Evolutionary conservation across 2,797 vertebrate genomes (phyloP), one percentile per base, ranked within the genome.

Genomic region (Vespertilio murinus): DNA sequence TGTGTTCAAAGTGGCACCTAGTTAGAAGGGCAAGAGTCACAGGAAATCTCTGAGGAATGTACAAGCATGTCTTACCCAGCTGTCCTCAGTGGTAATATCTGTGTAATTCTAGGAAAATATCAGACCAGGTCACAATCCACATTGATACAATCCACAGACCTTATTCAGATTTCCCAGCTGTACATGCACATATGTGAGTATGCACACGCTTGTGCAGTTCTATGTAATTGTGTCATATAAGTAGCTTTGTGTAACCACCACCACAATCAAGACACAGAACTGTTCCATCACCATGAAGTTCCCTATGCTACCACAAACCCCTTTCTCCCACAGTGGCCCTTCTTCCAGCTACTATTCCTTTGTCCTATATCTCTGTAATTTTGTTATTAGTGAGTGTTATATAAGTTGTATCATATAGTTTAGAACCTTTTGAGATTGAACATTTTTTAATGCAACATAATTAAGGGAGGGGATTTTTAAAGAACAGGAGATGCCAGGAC

Each of bases 391-490:
- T 23, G 89, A 80, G 77, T 84, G 20, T 77, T 77, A 42, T 5
- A 18, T 86, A 61, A 71, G 61, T 83, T 67, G 14, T 67, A 61
- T 54, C 71, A 47, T 38, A 56, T 5, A 7, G 18, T 33, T 17
- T 64, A 33, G 35, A 84, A 75, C 33, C 78, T 40, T 79, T 33
- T 61, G 91, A 90, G 61, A 67, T 9, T 64, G 69, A 61, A 35
- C 74, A 77, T 35, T 33, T 59, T 82, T 90, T 35, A 79, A 75
- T 56, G 83, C 67, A 81, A 69, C 35, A 47, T 67, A 82, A 74
- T 71, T 82, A 92, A 80, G n/a, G 56, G 64, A 82, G 73, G 75
- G 13, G 28, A n/a, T 35, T 90, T 84, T 59, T 65, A 30, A 87
- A 79, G 75, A n/a, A 45, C n/a, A 81, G 14, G 67, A 16, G 61